Base-by-base conservation (phyloP, 2,113 vertebrate species). In the Eretmochelys imbricata region DNA sequence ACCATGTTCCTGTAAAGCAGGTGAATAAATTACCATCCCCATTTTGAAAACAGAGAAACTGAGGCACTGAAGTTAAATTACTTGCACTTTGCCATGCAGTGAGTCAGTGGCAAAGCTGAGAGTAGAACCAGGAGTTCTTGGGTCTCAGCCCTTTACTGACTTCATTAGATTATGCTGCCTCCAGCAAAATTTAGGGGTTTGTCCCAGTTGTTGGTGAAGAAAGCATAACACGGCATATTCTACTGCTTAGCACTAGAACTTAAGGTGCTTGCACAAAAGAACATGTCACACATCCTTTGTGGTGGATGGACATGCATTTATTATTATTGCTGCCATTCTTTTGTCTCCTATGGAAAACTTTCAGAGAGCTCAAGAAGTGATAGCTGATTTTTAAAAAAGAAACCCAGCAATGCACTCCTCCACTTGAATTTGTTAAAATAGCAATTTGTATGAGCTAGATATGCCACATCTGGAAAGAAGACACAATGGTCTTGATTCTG, bases 331-430 rank as follows among this genome's bases (percentile, higher is more conserved):
- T 84, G 38, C 29, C 76, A 94, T 76, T 82, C 11, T 89, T 93
- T 35, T 6, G 16, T 72, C 54, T 29, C 19, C 53, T 72, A 46
- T 85, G 48, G 65, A 22, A 75, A 2, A 42, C 11, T 4, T 76
- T 76, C 42, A 27, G 42, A 76, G 42, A 48, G 75, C 38, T 76
- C 9, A 76, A 48, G 75, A 24, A 25, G 75, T 46, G 72, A 16
- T 27, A 38, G 9, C 5, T 95, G 19, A 72, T 89, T 42, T 42
- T 42, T 90, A 89, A 95, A 95, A 53, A 62, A 85, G 80, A 92
- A 94, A 93, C 1, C 0, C 49, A 94, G 13, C 3, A 80, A 84
- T 11, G 10, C 75, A 55, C 89, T 95, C 35, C 42, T 85, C 19
- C 3, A 48, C 14, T 65, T 78, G 13, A 54, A 80, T 78, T 87